Conservation (phyloP, 1,140 invertebrate species). For the Drosophila sulfurigaster region DNA sequence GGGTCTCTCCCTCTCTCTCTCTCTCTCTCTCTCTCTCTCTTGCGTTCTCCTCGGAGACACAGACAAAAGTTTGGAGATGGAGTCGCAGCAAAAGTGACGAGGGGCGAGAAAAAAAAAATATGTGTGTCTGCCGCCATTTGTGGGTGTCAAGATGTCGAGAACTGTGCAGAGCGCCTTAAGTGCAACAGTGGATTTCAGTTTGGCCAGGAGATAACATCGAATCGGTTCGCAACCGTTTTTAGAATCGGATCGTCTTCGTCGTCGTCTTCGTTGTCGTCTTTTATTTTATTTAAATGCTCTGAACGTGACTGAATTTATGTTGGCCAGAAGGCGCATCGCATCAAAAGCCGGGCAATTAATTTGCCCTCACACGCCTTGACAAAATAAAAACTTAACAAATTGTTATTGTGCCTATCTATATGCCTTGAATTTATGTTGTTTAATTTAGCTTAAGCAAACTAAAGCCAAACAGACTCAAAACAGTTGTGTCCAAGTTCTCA, state of each 20-base stretch:
- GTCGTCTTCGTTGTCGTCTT: neutral
- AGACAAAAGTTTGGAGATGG: constrained; percentile 18
- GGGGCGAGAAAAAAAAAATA: constrained; percentile 13
- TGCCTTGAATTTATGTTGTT: constrained; percentile 69
- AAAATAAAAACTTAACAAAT: constrained; percentile 34
- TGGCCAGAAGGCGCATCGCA: constrained; percentile 31
- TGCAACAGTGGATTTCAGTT: constrained; percentile 79
- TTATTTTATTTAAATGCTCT: constrained; percentile 76
- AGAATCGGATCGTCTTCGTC: neutral
- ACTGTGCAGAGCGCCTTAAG: constrained; percentile 43
- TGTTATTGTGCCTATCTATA: constrained; percentile 10
- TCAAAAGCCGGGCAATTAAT: constrained; percentile 39
- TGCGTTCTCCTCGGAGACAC: neutral
- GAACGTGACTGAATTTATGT: constrained; percentile 84
- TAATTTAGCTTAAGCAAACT: constrained; percentile 58
- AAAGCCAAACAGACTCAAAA: neutral
- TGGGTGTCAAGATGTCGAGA: constrained; percentile 78
- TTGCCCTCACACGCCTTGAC: constrained; percentile 29
- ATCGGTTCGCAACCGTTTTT: constrained; percentile 5
- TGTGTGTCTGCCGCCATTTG: constrained; percentile 63
- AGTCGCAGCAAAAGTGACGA: constrained; percentile 15
- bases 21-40: no score
- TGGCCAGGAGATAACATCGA: constrained; percentile 75
- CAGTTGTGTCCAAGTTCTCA: constrained; percentile 21
- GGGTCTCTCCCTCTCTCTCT: neutral